phyloP scores from a whole-genome alignment of 2,113 vertebrate genomes.

The Antidorcas marsupialis region DNA sequence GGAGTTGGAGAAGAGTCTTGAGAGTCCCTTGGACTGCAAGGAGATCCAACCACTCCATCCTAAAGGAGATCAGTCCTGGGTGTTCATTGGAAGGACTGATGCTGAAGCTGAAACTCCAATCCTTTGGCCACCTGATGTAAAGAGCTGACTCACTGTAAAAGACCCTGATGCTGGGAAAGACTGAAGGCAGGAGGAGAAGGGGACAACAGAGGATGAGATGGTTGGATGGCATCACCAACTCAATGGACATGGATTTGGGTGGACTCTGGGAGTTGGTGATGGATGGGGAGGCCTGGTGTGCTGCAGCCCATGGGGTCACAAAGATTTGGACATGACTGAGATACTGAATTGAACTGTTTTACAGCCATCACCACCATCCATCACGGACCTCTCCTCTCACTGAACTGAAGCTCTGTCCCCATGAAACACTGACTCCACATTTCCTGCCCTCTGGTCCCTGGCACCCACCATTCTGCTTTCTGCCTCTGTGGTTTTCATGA shows the following conservation, averaged over 20 bases:
- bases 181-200: neutral
- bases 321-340: accelerated
- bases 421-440: accelerated
- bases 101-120: neutral
- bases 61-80: neutral
- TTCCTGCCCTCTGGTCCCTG: neutral
- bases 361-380: accelerated
- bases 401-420: accelerated
- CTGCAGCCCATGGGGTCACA: accelerated
- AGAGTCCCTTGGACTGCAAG: neutral
- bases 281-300: neutral
- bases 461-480: too few relatives aligned
- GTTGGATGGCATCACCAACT: neutral
- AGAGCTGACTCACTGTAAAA: neutral
- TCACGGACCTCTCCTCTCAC: too few relatives aligned
- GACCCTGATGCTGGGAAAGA: neutral
- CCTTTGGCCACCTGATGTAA: neutral
- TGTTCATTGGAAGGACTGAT: neutral
- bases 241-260: neutral
- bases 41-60: neutral
- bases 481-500: accelerated
- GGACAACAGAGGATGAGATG: neutral
- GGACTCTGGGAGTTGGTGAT: accelerated
- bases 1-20: neutral
- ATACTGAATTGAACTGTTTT: neutral